Conservation (phyloP, 2,888 invertebrate species). For the Idaea biselata region DNA sequence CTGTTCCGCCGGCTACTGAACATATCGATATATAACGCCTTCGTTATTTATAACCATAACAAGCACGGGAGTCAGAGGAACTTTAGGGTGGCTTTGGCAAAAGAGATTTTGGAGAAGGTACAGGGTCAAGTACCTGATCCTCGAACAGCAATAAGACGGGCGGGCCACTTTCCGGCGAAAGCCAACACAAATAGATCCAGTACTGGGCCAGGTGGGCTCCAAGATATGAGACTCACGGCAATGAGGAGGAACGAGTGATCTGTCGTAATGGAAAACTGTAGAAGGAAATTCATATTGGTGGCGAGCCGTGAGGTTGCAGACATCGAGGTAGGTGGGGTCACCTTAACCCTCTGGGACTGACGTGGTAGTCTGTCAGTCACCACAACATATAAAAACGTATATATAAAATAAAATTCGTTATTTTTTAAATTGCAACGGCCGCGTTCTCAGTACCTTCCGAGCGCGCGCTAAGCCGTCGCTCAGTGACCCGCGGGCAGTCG, state of each 20-base stretch:
- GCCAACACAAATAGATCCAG: no score
- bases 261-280: no score
- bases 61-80: slow-evolving; percentile 3
- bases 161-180: no score
- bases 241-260: no score
- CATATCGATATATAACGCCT: slow-evolving; percentile 19
- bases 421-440: slow-evolving; percentile 11
- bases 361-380: slow-evolving; percentile 9
- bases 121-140: no score
- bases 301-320: no score
- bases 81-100: slow-evolving; percentile 10
- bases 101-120: slow-evolving; percentile 9
- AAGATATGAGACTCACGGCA: no score
- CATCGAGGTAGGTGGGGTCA: no score
- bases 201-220: no score
- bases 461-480: slow-evolving; percentile 5
- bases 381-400: slow-evolving; percentile 8
- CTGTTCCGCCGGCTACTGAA: slow-evolving; percentile 25
- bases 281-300: no score
- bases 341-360: no score
- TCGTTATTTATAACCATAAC: slow-evolving; percentile 13
- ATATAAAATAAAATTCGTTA: slow-evolving; percentile 5
- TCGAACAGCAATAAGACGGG: no score
- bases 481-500: slow-evolving; percentile 9
- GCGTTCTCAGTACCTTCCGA: slow-evolving; percentile 11